Conservation (phyloP, 2,888 invertebrate genomes). For the Hipparchia sbordonii region DNA sequence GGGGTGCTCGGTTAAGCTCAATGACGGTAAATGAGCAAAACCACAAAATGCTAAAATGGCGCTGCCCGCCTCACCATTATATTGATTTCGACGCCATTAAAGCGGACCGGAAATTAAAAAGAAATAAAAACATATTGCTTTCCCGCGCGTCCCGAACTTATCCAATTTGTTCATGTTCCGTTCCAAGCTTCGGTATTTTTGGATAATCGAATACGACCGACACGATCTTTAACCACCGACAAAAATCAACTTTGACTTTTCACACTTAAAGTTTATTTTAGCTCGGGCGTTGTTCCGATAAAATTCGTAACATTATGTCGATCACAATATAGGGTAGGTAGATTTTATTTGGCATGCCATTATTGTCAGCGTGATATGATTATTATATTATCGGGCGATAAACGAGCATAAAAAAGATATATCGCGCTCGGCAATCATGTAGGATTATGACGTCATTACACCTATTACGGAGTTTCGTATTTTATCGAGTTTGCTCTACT, state of each 20-base stretch:
- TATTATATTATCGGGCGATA: constrained; percentile 81
- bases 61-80: constrained; percentile 75
- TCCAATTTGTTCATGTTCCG: constrained; percentile 78
- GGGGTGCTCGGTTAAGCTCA: constrained; percentile 58
- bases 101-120: constrained; percentile 81
- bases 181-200: constrained; percentile 67
- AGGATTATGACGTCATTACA: constrained; percentile 74
- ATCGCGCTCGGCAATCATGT: constrained; percentile 71
- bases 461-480: constrained; percentile 57
- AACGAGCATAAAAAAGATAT: constrained; percentile 79
- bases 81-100: constrained; percentile 82
- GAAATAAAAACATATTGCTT: constrained; percentile 82
- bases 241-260: constrained; percentile 35
- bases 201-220: constrained; percentile 52
- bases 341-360: constrained; percentile 80
- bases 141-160: constrained; percentile 78
- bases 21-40: constrained; percentile 77
- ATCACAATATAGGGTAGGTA: constrained; percentile 71
- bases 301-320: constrained; percentile 51
- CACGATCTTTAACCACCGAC: constrained; percentile 32
- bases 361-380: constrained; percentile 80
- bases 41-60: constrained; percentile 78
- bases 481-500: constrained; percentile 69
- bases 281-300: constrained; percentile 30
- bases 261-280: constrained; percentile 32